Conservation (phyloP, 2,888 invertebrate genomes). For the Chydorus sphaericus region DNA sequence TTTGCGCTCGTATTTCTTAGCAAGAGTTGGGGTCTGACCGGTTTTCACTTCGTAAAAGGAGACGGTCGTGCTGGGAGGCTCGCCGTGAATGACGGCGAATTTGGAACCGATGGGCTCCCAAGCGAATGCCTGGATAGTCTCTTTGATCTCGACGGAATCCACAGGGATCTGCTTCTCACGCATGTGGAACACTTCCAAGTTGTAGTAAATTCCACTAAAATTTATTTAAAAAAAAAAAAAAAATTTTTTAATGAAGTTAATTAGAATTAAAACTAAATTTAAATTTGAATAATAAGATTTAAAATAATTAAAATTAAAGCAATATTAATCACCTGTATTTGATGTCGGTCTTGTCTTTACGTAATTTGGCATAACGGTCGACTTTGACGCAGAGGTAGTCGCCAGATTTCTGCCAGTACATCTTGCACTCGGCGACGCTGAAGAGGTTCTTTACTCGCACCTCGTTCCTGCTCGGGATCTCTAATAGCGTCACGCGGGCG, state of each 20-base stretch:
- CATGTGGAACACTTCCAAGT: constrained; percentile 98
- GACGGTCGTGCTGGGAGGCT: constrained; percentile 65
- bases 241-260: neutral
- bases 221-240: constrained; percentile 19
- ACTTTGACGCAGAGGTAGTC: constrained; percentile 95
- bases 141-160: constrained; percentile 91
- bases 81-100: constrained; percentile 93
- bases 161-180: constrained; percentile 94
- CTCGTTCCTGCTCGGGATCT: constrained; percentile 76
- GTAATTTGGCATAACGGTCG: constrained; percentile 73
- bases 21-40: constrained; percentile 57
- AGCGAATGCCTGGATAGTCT: constrained; percentile 81
- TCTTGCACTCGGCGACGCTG: constrained; percentile 93
- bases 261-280: neutral
- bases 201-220: constrained; percentile 75
- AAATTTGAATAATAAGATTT: neutral
- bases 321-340: constrained; percentile 60
- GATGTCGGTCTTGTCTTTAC: constrained; percentile 81
- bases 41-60: constrained; percentile 86
- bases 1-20: constrained; percentile 54
- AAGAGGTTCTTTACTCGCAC: constrained; percentile 88
- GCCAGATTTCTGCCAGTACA: constrained; percentile 98
- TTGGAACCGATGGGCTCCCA: constrained; percentile 97
- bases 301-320: neutral
- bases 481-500: constrained; percentile 81